These are phyloP conservation scores for Pycnomerus fuliginosus DNA, from an alignment of 2,888 invertebrate species.

Conservation along the genomic window DNA sequence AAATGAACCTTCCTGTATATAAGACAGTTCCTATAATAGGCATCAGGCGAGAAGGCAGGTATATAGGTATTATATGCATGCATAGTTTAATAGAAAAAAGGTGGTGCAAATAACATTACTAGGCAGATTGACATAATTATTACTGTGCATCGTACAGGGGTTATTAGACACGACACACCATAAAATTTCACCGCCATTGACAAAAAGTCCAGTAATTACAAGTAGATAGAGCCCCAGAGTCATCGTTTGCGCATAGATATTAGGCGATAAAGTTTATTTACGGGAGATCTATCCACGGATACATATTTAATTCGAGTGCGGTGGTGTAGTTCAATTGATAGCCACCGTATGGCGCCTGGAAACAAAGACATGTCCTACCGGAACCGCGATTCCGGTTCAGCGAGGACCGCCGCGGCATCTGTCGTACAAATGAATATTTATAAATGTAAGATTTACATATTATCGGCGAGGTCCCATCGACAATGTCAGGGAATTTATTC, in stretches of 20 bases:
- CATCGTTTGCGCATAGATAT: conserved; percentile 39
- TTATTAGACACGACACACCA: too few species aligned
- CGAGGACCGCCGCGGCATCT: conserved; percentile 45
- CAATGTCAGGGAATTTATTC: conserved; percentile 37
- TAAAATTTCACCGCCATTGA: too few species aligned
- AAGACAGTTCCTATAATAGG: too few species aligned
- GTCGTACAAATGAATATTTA: conserved; percentile 48
- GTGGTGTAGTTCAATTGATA: conserved; percentile 41
- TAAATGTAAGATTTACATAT: conserved; percentile 47
- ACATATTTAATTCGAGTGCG: conserved; percentile 43
- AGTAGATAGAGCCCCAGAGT: conserved; percentile 33
- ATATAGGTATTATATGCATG: too few species aligned
- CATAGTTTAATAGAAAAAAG: too few species aligned
- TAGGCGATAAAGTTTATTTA: conserved; percentile 40
- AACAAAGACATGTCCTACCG: conserved; percentile 50
- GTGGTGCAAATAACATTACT: too few species aligned
- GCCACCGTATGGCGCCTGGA: conserved; percentile 45
- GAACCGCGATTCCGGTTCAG: conserved; percentile 53
- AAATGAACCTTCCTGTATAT: too few species aligned
- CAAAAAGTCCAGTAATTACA: conserved; percentile 36
- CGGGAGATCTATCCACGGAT: conserved; percentile 40
- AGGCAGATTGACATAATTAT: too few species aligned
- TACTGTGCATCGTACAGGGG: too few species aligned
- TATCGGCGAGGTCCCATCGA: conserved; percentile 43
- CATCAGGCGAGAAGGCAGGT: too few species aligned